Conservation (phyloP, 2,797 vertebrate species). For the Halcyon leucocephala region DNA sequence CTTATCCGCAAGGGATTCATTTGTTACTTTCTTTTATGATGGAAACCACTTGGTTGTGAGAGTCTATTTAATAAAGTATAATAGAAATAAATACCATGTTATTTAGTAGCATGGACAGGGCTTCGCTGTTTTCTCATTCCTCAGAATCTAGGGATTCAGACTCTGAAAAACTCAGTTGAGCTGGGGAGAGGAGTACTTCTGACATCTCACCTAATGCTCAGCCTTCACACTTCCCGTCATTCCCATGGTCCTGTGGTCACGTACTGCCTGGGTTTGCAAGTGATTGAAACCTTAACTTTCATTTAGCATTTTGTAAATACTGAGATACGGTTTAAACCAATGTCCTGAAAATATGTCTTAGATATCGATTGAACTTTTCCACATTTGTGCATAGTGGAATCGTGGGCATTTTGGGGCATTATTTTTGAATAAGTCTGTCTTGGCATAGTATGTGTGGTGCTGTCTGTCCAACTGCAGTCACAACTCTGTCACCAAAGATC, state of each 20-base stretch:
- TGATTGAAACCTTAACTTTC: not conserved
- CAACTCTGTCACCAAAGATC: not conserved
- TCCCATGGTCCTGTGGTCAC: fast-evolving
- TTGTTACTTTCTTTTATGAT: not conserved
- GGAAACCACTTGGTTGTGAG: not conserved
- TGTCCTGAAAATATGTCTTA: not conserved
- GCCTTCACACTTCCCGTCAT: not conserved
- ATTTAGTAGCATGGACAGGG: not conserved
- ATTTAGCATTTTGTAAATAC: not conserved
- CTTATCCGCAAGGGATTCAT: not conserved
- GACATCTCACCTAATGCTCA: not conserved
- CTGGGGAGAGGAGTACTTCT: not conserved
- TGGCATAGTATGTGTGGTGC: fast-evolving
- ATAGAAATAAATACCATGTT: not conserved
- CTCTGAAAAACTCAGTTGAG: not conserved
- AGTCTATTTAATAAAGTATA: not conserved
- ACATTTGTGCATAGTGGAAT: fast-evolving
- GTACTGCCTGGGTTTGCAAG: not conserved
- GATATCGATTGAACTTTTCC: not conserved
- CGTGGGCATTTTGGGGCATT: not conserved
- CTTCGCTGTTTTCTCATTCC: not conserved
- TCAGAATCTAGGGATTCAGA: not conserved
- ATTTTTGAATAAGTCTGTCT: not conserved
- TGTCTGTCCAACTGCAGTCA: not conserved
- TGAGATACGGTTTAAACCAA: not conserved